Base-by-base conservation (phyloP, 2,113 vertebrate genomes). In the Dascyllus trimaculatus region DNA sequence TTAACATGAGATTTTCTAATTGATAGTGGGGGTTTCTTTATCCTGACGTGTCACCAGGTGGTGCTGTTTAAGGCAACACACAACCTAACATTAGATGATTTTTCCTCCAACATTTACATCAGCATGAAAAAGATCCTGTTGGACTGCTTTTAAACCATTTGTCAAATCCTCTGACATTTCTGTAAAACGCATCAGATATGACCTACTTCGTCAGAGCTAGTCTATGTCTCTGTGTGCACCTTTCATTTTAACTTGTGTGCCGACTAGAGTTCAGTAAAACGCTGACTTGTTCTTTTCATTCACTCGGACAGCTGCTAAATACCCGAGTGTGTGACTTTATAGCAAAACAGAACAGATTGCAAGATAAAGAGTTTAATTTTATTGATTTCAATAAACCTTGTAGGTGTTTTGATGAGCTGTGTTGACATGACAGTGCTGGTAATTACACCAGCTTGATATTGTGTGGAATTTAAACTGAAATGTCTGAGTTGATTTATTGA, bases 191-290 rank as follows among this genome's bases (percentile, higher is more conserved):
- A 64, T 53, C 29, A 49, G 9, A 49, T 32, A 7, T 11, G 43
- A 26, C 21, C 11, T 4, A 48, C 32, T 26, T 38, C 45, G 45
- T 57, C 49, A 63, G 56, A 45, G 24, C 46, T 46, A 9, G 15
- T 45, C 17, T 11, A 38, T 56, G 21, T 58, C 35, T 57, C 19
- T 60, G 49, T 45, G 46, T 57, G 51, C 57, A 19, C 38, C 14
- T 48, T 29, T 46, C 29, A 75, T 45, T 51, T 11, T 51, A 13
- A 70, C 21, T 21, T 18, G 18, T 70, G 67, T 57, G 52, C 35
- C 24, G 43, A 35, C 32, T 35, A 8, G 8, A 8, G 9, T 35
- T 35, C 32, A 35, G 32, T 35, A 35, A 35, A 35, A 35, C 7
- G 1, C 6, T 10, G 32, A 35, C 2, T 35, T 1, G 1, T 35